Conservation (phyloP, 2,113 vertebrate genomes). For the Onychorhynchus coronatus region DNA sequence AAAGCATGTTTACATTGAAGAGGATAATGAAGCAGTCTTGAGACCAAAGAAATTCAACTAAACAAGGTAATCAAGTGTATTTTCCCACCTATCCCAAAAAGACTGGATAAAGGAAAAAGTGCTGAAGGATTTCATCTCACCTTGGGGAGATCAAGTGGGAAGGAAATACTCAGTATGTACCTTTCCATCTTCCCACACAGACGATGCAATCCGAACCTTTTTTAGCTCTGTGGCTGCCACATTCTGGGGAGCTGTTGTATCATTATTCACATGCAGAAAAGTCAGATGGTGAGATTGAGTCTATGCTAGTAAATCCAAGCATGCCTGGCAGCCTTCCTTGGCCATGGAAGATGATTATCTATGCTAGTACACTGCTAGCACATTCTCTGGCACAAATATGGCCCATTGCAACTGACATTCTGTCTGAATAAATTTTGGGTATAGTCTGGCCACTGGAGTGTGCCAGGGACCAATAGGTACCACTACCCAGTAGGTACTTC, state of each 20-base stretch:
- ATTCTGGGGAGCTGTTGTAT: background rate
- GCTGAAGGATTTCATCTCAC: background rate
- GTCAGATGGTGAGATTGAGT: background rate
- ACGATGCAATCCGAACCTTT: background rate
- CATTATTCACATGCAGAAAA: background rate
- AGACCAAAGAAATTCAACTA: background rate
- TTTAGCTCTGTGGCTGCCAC: background rate
- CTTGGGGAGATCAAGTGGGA: background rate
- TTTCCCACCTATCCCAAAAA: background rate
- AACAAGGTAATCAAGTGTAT: background rate
- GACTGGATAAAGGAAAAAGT: background rate
- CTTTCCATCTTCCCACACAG: background rate
- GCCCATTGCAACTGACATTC: background rate
- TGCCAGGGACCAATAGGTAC: background rate
- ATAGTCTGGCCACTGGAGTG: background rate
- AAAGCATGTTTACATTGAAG: background rate
- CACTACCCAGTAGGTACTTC: background rate
- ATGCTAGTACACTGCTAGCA: background rate
- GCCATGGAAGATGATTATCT: background rate
- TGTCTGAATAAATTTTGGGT: background rate
- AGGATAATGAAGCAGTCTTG: background rate
- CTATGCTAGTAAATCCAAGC: background rate
- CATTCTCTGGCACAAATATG: background rate
- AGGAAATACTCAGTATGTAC: background rate
- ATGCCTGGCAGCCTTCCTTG: background rate